These are phyloP conservation scores for Leptarthrus brevirostris DNA, from an alignment of 2,888 invertebrate species.

Conservation along the genomic window DNA sequence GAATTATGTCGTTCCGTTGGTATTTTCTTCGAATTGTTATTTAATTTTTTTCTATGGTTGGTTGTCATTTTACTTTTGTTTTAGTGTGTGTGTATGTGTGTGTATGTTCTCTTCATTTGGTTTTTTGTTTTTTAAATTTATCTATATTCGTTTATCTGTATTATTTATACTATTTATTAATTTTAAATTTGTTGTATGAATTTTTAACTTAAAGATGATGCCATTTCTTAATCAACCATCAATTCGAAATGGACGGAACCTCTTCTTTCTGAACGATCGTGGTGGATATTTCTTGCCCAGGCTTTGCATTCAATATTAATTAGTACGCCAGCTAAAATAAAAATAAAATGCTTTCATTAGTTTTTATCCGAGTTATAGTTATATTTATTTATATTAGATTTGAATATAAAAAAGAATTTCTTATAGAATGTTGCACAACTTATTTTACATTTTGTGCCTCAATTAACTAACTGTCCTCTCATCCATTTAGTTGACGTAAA, in stretches of 20 bases:
- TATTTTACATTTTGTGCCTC: too few relatives aligned
- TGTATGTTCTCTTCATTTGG: slow-evolving; percentile 52
- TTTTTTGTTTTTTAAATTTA: slow-evolving; percentile 54
- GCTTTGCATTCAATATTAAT: slow-evolving; percentile 95
- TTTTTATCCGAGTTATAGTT: too few relatives aligned
- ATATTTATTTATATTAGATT: too few relatives aligned
- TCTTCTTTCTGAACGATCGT: slow-evolving; percentile 88
- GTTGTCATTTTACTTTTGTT: slow-evolving; percentile 50
- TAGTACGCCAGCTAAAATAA: slow-evolving; percentile 79
- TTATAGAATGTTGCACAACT: too few relatives aligned
- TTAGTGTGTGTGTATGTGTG: slow-evolving; percentile 13
- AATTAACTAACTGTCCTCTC: too few relatives aligned
- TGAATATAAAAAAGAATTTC: too few relatives aligned
- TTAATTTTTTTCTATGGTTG: slow-evolving; percentile 51
- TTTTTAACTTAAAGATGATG: slow-evolving; percentile 53
- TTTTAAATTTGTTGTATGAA: slow-evolving; percentile 50
- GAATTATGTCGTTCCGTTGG: neutral
- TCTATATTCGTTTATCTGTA: slow-evolving; percentile 18
- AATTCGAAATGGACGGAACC: slow-evolving; percentile 96
- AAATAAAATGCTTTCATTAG: neutral
- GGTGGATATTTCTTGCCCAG: slow-evolving; percentile 89
- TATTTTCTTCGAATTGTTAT: slow-evolving; percentile 42
- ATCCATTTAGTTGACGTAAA: too few relatives aligned
- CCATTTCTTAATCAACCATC: slow-evolving; percentile 82
- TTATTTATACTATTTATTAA: slow-evolving; percentile 47